These are phyloP conservation scores for Hucho hucho DNA, from an alignment of 2,113 vertebrate genomes.

Conservation along the genomic window DNA sequence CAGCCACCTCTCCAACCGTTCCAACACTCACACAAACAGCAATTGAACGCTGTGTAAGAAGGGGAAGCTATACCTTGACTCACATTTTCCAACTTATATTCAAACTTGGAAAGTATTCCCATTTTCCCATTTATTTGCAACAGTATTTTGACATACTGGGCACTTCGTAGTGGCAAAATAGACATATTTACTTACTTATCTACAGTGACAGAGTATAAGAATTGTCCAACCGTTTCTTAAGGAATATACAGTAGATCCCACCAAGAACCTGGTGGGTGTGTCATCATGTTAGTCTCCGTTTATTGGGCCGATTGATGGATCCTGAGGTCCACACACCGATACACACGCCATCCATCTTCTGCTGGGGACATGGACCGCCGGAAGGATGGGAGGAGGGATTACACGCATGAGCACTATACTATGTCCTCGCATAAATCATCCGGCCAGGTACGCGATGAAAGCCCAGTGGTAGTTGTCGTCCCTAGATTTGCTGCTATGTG, in stretches of 20 bases:
- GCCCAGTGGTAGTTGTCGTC: constrained; percentile 49
- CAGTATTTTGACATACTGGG: background rate
- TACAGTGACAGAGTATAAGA: no score
- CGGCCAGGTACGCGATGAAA: constrained; percentile 55
- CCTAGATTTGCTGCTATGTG: constrained; percentile 63
- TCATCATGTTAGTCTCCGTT: constrained; percentile 42
- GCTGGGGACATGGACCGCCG: constrained; percentile 23
- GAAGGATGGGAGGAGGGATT: constrained; percentile 56
- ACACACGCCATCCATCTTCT: constrained; percentile 30
- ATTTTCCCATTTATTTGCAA: background rate
- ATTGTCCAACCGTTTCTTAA: no score
- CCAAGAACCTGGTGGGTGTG: constrained; percentile 25
- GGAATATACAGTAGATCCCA: background rate
- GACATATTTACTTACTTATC: no score
- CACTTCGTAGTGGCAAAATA: no score
- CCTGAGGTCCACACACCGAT: constrained; percentile 10
- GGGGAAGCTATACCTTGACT: background rate
- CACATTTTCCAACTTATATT: background rate
- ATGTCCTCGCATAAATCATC: constrained; percentile 46
- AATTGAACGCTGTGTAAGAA: background rate
- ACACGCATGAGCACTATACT: constrained; percentile 36
- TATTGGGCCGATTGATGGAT: constrained; percentile 37
- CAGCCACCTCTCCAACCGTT: background rate
- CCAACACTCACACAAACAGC: background rate
- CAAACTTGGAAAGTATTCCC: no score